Evolutionary conservation across 2,797 vertebrate genomes (phyloP).

Genomic region (Smutsia gigantea): DNA sequence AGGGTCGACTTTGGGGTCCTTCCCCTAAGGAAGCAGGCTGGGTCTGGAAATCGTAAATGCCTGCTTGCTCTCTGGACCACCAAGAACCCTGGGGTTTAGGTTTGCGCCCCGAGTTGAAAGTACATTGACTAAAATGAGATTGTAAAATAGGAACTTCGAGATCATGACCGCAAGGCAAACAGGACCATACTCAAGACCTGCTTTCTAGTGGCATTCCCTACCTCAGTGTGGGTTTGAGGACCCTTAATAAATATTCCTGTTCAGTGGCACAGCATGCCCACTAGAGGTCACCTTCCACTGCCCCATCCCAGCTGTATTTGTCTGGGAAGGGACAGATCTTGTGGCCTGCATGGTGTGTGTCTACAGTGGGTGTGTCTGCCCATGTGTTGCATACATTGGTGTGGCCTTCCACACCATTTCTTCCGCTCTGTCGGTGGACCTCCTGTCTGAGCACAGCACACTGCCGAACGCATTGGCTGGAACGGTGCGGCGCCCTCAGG

Average conservation of each 20-base stretch:
- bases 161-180: not conserved
- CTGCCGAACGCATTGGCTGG: not conserved
- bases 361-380: not conserved
- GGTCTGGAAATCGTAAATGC: not conserved
- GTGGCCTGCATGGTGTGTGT: accelerated
- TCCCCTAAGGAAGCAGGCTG: not conserved
- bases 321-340: not conserved
- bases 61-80: not conserved
- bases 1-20: not conserved
- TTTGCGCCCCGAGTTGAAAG: not conserved
- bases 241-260: not conserved
- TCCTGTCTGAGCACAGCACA: accelerated
- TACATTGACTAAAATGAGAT: not conserved
- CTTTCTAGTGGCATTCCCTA: not conserved
- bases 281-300: not conserved
- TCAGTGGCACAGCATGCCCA: accelerated
- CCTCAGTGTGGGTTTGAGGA: accelerated
- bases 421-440: not conserved
- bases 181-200: accelerated
- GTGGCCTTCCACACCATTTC: accelerated
- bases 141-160: not conserved
- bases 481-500: not conserved
- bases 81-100: not conserved
- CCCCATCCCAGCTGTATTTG: not conserved
- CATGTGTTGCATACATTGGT: accelerated